These are phyloP conservation scores for Aphis gossypii DNA, from an alignment of 1,140 invertebrate species.

Conservation along the genomic window DNA sequence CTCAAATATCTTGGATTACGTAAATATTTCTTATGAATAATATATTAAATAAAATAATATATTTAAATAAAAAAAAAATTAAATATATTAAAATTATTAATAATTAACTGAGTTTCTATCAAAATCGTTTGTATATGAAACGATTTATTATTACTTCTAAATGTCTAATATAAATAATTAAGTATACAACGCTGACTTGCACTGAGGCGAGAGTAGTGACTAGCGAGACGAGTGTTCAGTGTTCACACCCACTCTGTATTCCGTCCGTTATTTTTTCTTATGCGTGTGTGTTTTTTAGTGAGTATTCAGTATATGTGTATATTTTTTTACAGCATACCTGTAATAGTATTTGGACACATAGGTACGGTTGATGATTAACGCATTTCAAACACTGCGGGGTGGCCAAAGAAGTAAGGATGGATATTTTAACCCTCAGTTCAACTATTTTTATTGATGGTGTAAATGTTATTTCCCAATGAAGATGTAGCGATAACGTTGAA, in stretches of 20 bases:
- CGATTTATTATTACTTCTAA: neutral
- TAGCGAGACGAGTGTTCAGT: neutral
- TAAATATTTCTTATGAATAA: too few relatives aligned
- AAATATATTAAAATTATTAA: neutral
- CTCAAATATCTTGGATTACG: too few relatives aligned
- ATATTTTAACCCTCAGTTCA: neutral
- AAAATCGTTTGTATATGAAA: neutral
- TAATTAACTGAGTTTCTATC: neutral
- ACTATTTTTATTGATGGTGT: conserved; percentile 21
- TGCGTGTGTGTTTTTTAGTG: neutral
- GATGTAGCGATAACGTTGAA: conserved; percentile 14
- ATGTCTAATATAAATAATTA: neutral
- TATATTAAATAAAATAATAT: too few relatives aligned
- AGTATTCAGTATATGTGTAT: neutral
- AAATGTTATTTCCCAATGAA: neutral
- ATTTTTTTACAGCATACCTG: neutral
- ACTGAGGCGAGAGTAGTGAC: neutral
- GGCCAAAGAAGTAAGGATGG: neutral
- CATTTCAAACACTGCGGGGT: conserved; percentile 43
- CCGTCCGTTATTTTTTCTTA: neutral
- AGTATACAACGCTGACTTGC: neutral
- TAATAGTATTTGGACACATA: neutral
- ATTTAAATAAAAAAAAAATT: neutral
- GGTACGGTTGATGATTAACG: conserved; percentile 10
- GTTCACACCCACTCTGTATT: neutral